Conservation (phyloP, 2,797 vertebrate genomes). For the Coregonus suidteri region DNA sequence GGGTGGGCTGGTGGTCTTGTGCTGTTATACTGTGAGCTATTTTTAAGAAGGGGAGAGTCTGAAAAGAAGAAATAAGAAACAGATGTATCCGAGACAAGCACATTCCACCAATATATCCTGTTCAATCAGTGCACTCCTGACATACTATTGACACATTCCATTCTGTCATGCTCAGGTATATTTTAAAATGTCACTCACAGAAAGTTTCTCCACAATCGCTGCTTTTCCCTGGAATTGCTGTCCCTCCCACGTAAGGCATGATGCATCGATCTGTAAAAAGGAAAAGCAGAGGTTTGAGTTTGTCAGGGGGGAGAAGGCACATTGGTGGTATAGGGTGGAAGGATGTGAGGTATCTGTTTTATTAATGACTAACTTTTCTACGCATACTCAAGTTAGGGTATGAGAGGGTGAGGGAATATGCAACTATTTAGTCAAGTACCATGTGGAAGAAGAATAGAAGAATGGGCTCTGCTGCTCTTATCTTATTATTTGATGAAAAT, state of each 20-base stretch:
- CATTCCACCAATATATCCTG: background rate
- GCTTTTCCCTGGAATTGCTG: constrained; percentile 96
- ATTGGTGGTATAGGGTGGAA: background rate
- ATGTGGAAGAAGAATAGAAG: background rate
- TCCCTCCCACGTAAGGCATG: constrained; percentile 99
- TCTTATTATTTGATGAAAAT: background rate
- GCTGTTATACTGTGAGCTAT: constrained; percentile 98
- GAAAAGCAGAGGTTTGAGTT: background rate
- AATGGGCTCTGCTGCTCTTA: background rate
- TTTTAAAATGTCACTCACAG: constrained; percentile 79
- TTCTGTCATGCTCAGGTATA: background rate
- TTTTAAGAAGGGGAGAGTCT: constrained; percentile 98
- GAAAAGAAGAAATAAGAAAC: constrained; percentile 17
- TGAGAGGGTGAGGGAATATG: too few species aligned
- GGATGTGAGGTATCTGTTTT: background rate
- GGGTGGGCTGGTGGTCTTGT: constrained; percentile 98
- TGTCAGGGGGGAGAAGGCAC: background rate
- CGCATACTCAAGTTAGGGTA: background rate
- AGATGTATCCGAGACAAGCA: background rate
- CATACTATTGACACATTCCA: background rate
- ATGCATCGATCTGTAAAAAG: constrained; percentile 86
- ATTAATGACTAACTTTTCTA: background rate
- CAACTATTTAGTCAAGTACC: background rate
- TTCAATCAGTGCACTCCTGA: background rate
- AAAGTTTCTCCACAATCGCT: constrained; percentile 95